These are phyloP conservation scores for Drosophila rhopaloa DNA, from an alignment of 1,140 invertebrate species.

Conservation along the genomic window DNA sequence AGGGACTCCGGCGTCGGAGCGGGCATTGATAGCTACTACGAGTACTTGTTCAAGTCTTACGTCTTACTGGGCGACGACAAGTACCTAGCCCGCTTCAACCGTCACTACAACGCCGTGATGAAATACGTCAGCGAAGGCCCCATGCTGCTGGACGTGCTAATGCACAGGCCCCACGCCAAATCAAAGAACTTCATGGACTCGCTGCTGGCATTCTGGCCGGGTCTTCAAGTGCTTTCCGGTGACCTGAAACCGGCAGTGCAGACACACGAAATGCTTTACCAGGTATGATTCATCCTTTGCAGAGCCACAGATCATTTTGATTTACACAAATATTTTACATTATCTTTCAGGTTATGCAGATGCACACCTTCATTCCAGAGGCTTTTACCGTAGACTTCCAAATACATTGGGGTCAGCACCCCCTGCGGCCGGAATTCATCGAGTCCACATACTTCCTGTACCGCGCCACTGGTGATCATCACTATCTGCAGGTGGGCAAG, in stretches of 20 bases:
- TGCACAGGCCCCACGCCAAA: conserved; percentile 98
- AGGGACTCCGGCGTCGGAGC: conserved; percentile 99
- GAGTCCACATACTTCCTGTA: conserved; percentile 99
- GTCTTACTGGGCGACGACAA: conserved; percentile 94
- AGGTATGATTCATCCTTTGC: conserved; percentile 85
- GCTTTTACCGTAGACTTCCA: conserved; percentile 98
- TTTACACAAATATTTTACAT: neutral
- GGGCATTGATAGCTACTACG: conserved; percentile 99
- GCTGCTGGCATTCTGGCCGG: conserved; percentile 98
- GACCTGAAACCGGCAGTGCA: conserved; percentile 98
- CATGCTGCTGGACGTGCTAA: conserved; percentile 98
- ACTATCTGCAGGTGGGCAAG: conserved; percentile 97
- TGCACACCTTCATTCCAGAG: conserved; percentile 99
- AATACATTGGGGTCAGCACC: conserved; percentile 99
- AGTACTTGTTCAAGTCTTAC: conserved; percentile 98
- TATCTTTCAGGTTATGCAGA: conserved; percentile 89
- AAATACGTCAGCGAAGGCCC: conserved; percentile 98
- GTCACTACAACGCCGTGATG: conserved; percentile 99
- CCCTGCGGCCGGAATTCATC: conserved; percentile 97
- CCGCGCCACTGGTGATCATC: conserved; percentile 96
- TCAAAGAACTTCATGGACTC: conserved; percentile 99
- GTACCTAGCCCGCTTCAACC: conserved; percentile 96
- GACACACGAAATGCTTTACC: conserved; percentile 98
- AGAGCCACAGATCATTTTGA: no score
- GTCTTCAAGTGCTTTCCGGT: conserved; percentile 94